These are phyloP conservation scores for Melinopterus prodromus DNA, from an alignment of 2,888 invertebrate genomes.

Conservation along the genomic window DNA sequence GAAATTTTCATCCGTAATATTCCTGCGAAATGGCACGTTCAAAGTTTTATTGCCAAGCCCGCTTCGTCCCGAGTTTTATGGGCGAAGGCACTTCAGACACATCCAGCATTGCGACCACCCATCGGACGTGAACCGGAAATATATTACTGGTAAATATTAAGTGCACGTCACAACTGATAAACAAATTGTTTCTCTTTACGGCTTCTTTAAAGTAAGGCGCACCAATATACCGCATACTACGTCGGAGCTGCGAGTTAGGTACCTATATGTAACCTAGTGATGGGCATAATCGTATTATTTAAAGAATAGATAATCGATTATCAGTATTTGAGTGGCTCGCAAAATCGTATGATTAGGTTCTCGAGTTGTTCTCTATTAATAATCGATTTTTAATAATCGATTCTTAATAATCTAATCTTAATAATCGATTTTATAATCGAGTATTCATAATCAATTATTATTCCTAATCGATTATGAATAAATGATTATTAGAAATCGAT, in stretches of 20 bases:
- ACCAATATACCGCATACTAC: background rate
- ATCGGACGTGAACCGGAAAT: background rate
- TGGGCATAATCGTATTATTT: too few species aligned
- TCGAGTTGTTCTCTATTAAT: too few species aligned
- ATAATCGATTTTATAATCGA: too few species aligned
- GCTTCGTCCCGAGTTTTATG: constrained; percentile 4
- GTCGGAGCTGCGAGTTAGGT: background rate
- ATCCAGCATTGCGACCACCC: background rate
- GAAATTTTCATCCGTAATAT: background rate
- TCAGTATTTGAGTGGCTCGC: too few species aligned
- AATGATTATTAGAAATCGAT: too few species aligned
- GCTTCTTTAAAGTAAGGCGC: background rate
- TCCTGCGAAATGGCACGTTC: background rate
- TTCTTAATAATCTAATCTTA: too few species aligned
- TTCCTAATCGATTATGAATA: too few species aligned
- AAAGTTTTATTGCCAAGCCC: background rate
- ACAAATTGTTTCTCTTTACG: background rate
- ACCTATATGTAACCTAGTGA: background rate
- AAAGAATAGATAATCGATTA: too few species aligned
- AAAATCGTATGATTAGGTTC: too few species aligned
- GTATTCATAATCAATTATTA: too few species aligned
- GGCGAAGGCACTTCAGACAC: background rate
- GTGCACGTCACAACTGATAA: constrained; percentile 4
- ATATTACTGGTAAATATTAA: background rate
- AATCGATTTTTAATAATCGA: too few species aligned